A percentile compares a stretch with the other conserved stretches of the same genome.
These are phyloP conservation scores for Synergus laeviventris DNA, from an alignment of 2,888 invertebrate genomes.

Conservation along the genomic window DNA sequence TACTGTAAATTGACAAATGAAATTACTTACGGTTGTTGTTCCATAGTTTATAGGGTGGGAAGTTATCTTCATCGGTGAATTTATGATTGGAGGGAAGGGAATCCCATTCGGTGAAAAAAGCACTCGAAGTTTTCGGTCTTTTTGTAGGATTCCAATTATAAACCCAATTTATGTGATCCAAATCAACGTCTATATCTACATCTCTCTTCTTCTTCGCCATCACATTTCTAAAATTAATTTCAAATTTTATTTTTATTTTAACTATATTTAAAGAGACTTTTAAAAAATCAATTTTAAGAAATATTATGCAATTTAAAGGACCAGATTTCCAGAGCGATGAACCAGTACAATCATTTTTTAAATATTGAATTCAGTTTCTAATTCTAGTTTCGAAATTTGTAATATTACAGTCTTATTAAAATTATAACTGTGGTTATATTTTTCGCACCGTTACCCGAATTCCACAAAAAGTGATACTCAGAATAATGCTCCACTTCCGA, in stretches of 20 bases:
- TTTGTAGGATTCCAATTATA: conserved; percentile 37
- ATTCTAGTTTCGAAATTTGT: too few species aligned
- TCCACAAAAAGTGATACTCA: not conserved
- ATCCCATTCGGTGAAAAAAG: not conserved
- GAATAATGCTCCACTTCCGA: not conserved
- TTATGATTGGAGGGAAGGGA: not conserved
- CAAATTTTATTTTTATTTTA: not conserved
- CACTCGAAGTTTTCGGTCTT: not conserved
- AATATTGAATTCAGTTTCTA: too few species aligned
- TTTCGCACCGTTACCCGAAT: not conserved
- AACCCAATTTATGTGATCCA: conserved; percentile 15
- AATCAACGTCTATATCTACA: not conserved
- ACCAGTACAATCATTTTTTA: too few species aligned
- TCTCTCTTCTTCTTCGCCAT: conserved; percentile 38
- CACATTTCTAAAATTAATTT: conserved; percentile 12
- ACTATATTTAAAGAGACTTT: not conserved
- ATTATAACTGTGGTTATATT: not conserved
- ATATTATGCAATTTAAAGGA: too few species aligned
- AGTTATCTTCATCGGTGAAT: not conserved
- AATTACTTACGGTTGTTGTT: conserved; percentile 28
- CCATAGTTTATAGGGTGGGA: conserved; percentile 20
- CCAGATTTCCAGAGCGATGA: too few species aligned
- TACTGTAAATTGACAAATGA: not conserved
- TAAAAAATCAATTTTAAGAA: not conserved
- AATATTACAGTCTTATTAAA: too few species aligned